Evolutionary conservation across 2,888 invertebrate genomes (phyloP).

Genomic region (Calameuta pallipes): DNA sequence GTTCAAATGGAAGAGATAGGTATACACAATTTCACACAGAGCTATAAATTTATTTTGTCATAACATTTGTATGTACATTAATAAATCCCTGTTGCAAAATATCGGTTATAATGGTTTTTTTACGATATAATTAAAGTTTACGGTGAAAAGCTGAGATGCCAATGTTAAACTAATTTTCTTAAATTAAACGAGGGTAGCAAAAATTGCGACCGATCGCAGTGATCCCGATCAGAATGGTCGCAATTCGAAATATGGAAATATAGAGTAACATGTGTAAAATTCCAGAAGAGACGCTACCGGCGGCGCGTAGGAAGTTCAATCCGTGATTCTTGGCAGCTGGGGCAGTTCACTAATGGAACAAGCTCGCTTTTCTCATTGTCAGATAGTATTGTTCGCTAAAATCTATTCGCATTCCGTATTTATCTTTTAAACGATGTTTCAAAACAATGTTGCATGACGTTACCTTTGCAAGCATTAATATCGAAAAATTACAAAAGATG

Average conservation of each 20-base stretch:
- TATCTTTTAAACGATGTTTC: neutral
- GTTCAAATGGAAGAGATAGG: neutral
- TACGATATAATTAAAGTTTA: neutral
- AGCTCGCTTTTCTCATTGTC: neutral
- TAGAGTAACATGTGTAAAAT: neutral
- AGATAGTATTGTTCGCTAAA: neutral
- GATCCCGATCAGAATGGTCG: neutral
- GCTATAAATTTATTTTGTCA: neutral
- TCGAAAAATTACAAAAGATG: neutral
- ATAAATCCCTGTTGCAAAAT: neutral
- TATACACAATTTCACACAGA: neutral
- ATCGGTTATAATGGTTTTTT: neutral
- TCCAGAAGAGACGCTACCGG: conserved; percentile 22
- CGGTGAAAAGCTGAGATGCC: neutral
- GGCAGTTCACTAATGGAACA: conserved; percentile 45
- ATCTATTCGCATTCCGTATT: neutral
- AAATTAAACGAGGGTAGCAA: neutral
- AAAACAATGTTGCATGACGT: neutral
- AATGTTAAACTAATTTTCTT: neutral
- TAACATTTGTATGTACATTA: neutral
- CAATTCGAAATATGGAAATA: neutral
- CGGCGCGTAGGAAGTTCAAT: conserved; percentile 18
- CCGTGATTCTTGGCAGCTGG: conserved; percentile 15
- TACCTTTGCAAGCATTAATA: neutral
- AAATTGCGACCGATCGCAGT: no score